Base-by-base conservation (phyloP, 2,888 invertebrate species). In the Brachyopa scutellaris region DNA sequence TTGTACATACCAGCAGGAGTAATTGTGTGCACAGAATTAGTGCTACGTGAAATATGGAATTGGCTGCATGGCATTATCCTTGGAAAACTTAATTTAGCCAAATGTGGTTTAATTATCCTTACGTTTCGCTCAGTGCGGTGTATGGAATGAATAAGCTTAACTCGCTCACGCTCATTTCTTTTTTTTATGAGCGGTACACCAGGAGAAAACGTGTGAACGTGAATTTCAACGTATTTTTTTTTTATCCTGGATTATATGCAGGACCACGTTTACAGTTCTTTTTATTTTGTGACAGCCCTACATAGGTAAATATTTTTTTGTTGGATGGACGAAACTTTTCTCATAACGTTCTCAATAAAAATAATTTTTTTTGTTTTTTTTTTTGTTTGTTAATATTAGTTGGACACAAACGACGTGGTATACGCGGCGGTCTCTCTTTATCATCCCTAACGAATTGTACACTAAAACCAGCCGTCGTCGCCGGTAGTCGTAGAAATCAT, bases 331-430 rank as follows among this genome's bases (percentile, higher is more conserved):
- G 11, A 64, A 76, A 67, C 53, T 53, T 53, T 53, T 29, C 33
- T 51, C 36, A 11, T 36, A 78, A 78, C 59, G 51, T 72, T 64
- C 64, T 66, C 64, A 72, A 72, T 78, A 78, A 72, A 72, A 77
- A 40, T 9, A 69, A 36, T 13, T 49, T 15, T 40, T 31, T 51
- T 26, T 38, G 26, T 13, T 53, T 47, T 47, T 53, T 47, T 42
- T 53, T 69, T 51, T n/a, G n/a, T n/a, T n/a, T n/a, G 17, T 66
- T 33, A 40, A 61, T 69, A 62, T 57, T 66, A 66, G 51, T 72
- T 59, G 57, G 72, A 51, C 66, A 69, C 61, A 67, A 53, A 53
- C 51, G 61, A 76, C 31, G 40, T 59, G 33, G 61, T 11, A 19
- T 17, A n/a, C 2, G 29, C 23, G 15, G 42, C 8, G 51, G 57